Evolutionary conservation across 2,113 vertebrate genomes (phyloP), one percentile per base, ranked within the genome.

Genomic region (Rhodinocichla rosea): DNA sequence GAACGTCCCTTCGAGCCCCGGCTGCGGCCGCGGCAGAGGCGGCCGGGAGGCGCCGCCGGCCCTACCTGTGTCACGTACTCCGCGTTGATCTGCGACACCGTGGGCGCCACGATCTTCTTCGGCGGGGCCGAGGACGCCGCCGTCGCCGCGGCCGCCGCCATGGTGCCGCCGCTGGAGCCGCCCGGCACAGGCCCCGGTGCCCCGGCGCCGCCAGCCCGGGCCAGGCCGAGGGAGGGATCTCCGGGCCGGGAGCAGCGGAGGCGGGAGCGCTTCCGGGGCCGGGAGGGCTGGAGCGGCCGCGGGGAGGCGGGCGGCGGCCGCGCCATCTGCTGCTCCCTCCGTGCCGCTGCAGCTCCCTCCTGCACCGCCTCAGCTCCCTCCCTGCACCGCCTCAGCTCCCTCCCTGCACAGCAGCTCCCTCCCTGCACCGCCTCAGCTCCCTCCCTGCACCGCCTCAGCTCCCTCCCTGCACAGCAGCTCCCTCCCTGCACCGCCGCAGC

Each of bases 51-150:
- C 39, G 26, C 22, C 33, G 35, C 3, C 23, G 27, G 40, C 59
- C 76, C 15, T 97, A 99, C 99, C 99, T 99, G 99, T 13, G 99
- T 99, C 73, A 99, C 99, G 96, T 99, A 99, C 97, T 99, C 99
- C 4, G 99, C 99, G 84, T 99, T 99, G 78, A 99, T 99, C 97
- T 99, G 99, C 15, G 99, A 98, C 87, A 99, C 99, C 24, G 99
- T 99, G 4, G 99, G 99, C n/a, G 99, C 99, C 63, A 99, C 98
- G 49, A 98, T 97, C 90, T 99, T 99, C 93, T 99, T 99, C 65
- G 98, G 98, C 35, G 98, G 98, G 20, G 97, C 97, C 49, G 98
- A 96, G 44, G 86, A 1, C 17, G 64, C 35, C 14, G 56, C 30
- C 20, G 55, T 21, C 9, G 42, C 39, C 18, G 94, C 42, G 83